A percentile compares a stretch with the other conserved stretches of the same genome.
phyloP scores from a whole-genome alignment of 2,888 invertebrate species.

The Cerastis rubricosa region DNA sequence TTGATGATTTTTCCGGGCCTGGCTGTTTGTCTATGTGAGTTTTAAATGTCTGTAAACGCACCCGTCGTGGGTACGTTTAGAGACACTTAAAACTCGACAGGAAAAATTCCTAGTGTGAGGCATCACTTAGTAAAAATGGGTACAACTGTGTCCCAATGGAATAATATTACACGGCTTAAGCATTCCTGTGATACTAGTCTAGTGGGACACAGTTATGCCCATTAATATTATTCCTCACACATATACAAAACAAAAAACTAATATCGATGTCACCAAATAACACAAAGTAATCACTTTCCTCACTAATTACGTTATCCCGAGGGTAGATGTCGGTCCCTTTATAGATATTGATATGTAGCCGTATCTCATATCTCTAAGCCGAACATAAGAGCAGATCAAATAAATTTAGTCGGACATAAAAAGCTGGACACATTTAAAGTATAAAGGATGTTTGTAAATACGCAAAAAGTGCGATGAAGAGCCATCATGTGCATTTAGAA shows the following conservation, averaged over 20 bases:
- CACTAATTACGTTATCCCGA: slow-evolving; percentile 16
- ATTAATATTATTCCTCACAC: not conserved
- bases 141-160: too few species aligned
- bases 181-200: too few species aligned
- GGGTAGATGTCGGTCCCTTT: slow-evolving; percentile 25
- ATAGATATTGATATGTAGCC: slow-evolving; percentile 17
- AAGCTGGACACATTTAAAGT: not conserved
- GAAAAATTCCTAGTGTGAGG: too few species aligned
- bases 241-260: not conserved
- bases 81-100: too few species aligned
- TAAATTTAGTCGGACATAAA: not conserved
- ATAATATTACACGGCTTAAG: not conserved
- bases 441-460: not conserved
- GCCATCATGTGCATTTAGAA: not conserved
- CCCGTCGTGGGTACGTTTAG: too few species aligned
- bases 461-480: not conserved
- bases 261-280: slow-evolving; percentile 7
- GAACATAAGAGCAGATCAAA: slow-evolving; percentile 4
- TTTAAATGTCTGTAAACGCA: too few species aligned
- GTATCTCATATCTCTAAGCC: slow-evolving; percentile 6
- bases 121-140: too few species aligned
- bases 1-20: too few species aligned
- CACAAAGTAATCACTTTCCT: slow-evolving; percentile 20
- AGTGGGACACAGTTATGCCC: too few species aligned
- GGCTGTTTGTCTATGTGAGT: too few species aligned